Conservation (phyloP, 2,888 invertebrate species). For the Cosmia pyralina region DNA sequence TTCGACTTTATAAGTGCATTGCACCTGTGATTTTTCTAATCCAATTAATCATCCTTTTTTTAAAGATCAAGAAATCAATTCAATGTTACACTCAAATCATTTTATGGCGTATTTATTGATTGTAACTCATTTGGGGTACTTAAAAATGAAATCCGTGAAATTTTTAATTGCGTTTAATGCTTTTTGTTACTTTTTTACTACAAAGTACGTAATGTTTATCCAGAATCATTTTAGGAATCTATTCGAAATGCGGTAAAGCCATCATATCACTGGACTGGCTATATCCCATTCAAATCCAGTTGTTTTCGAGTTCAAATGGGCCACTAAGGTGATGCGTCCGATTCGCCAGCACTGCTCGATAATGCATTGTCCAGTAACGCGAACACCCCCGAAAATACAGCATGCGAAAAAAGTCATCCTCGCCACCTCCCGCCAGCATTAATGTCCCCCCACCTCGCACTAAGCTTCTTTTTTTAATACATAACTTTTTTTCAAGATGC, state of each 20-base stretch:
- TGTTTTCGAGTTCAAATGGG: constrained; percentile 80
- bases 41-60: constrained; percentile 56
- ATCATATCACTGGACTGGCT: constrained; percentile 49
- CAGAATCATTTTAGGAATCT: constrained; percentile 48
- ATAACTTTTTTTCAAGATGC: constrained; percentile 91
- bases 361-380: constrained; percentile 89
- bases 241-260: constrained; percentile 46
- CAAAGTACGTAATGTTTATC: constrained; percentile 49
- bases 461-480: constrained; percentile 90
- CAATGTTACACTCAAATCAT: constrained; percentile 64
- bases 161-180: constrained; percentile 66
- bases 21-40: constrained; percentile 57
- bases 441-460: constrained; percentile 89
- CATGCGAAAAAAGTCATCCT: constrained; percentile 89
- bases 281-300: constrained; percentile 72
- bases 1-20: constrained; percentile 52
- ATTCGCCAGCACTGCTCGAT: constrained; percentile 81
- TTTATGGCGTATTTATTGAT: constrained; percentile 67
- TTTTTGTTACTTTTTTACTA: constrained; percentile 60
- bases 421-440: constrained; percentile 87
- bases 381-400: constrained; percentile 89
- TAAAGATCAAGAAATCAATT: constrained; percentile 61
- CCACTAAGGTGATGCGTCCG: constrained; percentile 85
- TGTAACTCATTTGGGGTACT: constrained; percentile 66
- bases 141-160: constrained; percentile 67